Percentiles rank a stretch among this genome's conserved stretches.
Conservation (phyloP, 2,797 vertebrate genomes). For the Siniperca obscura region DNA sequence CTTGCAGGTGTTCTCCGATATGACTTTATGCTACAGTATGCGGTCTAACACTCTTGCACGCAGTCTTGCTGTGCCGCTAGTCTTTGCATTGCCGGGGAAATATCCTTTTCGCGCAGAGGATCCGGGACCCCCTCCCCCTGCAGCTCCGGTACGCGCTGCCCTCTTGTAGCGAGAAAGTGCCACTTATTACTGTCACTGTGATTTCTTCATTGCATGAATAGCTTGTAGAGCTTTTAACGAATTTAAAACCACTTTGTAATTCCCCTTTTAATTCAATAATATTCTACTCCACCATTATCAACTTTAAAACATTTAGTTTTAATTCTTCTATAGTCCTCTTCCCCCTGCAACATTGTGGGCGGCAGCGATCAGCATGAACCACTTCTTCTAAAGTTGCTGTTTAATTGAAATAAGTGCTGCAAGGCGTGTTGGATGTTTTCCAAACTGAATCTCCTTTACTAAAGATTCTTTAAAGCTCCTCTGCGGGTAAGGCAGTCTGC, state of each 20-base stretch:
- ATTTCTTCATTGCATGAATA: neutral
- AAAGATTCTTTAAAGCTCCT: conserved; percentile 24
- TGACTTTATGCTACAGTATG: conserved; percentile 59
- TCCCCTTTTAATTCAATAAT: neutral
- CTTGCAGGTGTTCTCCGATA: conserved; percentile 75
- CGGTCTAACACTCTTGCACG: conserved; percentile 43
- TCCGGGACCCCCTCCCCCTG: conserved; percentile 32
- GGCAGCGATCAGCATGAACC: conserved; percentile 16
- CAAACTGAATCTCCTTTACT: conserved; percentile 33
- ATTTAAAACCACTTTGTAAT: neutral
- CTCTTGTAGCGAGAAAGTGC: conserved; percentile 27
- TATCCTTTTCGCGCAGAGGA: conserved; percentile 57
- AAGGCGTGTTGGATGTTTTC: conserved; percentile 50
- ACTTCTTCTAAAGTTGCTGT: conserved; percentile 53
- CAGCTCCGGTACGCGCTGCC: conserved; percentile 43
- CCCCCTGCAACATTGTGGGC: neutral
- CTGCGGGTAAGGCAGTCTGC: conserved; percentile 7
- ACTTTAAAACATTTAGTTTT: conserved; percentile 20
- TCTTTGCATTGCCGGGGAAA: conserved; percentile 41
- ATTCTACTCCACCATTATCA: neutral
- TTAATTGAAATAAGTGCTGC: conserved; percentile 67
- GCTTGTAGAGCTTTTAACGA: neutral
- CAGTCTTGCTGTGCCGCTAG: conserved; percentile 28
- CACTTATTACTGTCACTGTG: neutral
- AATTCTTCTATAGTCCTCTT: neutral